Evolutionary conservation across 1,140 invertebrate species (phyloP).

Genomic region (Sinella curviseta): DNA sequence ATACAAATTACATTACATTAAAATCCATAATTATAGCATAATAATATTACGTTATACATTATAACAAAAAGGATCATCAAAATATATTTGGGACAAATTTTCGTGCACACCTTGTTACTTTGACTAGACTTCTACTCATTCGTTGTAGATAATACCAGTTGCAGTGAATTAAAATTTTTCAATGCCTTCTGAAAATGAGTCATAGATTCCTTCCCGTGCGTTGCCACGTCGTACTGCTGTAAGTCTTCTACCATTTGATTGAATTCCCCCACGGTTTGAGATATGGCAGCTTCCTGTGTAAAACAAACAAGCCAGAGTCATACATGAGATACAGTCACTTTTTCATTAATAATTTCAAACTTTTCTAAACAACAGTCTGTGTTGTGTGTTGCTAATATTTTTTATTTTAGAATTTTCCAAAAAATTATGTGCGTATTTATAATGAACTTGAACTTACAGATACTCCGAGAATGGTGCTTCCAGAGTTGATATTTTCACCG

Average conservation of each 20-base stretch:
- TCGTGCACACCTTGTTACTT: neutral
- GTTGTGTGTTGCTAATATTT: neutral
- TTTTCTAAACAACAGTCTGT: neutral
- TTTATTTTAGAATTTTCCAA: neutral
- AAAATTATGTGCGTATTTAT: neutral
- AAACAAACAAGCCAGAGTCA: neutral
- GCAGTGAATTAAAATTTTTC: neutral
- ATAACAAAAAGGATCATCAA: too few relatives aligned
- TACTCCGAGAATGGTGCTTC: too few relatives aligned
- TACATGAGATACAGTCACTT: neutral
- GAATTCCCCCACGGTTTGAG: neutral
- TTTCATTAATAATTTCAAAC: neutral
- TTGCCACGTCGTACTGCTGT: neutral
- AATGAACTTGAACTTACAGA: neutral
- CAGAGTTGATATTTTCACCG: too few relatives aligned
- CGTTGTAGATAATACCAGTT: neutral
- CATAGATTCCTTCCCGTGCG: neutral
- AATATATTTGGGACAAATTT: too few relatives aligned
- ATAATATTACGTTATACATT: too few relatives aligned
- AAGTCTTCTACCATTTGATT: neutral
- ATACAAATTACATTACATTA: too few relatives aligned
- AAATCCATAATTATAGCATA: too few relatives aligned
- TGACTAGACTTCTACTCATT: neutral
- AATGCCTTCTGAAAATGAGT: neutral
- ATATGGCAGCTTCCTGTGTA: neutral